phyloP scores from a whole-genome alignment of 1,140 invertebrate species.

The Bombyx mandarina region DNA sequence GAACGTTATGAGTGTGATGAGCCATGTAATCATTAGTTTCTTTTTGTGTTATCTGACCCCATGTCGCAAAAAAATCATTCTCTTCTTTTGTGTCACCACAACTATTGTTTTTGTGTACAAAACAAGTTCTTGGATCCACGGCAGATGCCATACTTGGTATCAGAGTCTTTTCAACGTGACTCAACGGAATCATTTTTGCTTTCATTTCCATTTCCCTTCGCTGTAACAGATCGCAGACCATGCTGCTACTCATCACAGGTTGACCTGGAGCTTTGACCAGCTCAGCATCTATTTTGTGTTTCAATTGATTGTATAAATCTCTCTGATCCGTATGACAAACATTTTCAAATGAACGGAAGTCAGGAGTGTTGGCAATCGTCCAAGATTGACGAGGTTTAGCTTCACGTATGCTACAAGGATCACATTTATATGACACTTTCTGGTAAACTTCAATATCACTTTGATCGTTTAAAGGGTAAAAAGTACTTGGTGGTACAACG shows the following conservation, averaged over 20 bases:
- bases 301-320: conserved; percentile 53
- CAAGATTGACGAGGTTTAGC: conserved; percentile 62
- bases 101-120: conserved; percentile 57
- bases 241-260: conserved; percentile 30
- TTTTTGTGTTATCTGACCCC: conserved; percentile 68
- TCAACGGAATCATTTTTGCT: conserved; percentile 63
- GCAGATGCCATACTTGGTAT: conserved; percentile 54
- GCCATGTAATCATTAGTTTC: conserved; percentile 62
- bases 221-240: conserved; percentile 47
- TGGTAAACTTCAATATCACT: conserved; percentile 45
- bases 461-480: conserved; percentile 50
- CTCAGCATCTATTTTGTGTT: conserved; percentile 60
- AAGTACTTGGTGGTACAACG: conserved; percentile 47
- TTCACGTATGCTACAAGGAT: conserved; percentile 47
- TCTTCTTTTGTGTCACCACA: conserved; percentile 62
- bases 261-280: conserved; percentile 52
- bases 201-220: conserved; percentile 57
- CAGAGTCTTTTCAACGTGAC: conserved; percentile 58
- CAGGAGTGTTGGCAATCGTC: conserved; percentile 59
- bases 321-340: conserved; percentile 50
- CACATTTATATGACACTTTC: conserved; percentile 51
- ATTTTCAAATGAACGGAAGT: conserved; percentile 48
- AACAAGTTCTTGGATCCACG: conserved; percentile 46
- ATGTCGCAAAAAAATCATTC: conserved; percentile 63
- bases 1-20: conserved; percentile 61